Evolutionary conservation across 2,113 vertebrate species (phyloP), one percentile per base, ranked within the genome.

Genomic region (Cercocebus atys): DNA sequence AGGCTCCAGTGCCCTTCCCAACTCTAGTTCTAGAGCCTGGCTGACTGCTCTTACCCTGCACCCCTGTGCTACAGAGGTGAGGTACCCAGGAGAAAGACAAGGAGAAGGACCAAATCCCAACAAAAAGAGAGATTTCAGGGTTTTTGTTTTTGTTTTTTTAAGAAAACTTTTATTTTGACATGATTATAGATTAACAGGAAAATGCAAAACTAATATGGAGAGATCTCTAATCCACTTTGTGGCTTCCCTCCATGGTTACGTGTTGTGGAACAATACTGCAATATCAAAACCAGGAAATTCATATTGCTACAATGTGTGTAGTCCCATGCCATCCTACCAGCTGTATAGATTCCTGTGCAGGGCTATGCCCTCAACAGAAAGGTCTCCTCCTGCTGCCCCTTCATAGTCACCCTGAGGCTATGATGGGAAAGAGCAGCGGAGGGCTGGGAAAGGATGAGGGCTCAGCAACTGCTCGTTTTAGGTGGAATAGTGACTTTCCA

Each of bases 301-400:
- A 1, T 16, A 0, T 2, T 11, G 18, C 50, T 32, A 17, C 9
- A 1, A 3, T 0, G 3, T 11, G 1, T 8, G 4, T 1, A 38
- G 43, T 22, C 52, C 35, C 14, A n/a, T 14, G 6, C 45, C 5
- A 3, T 17, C 1, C 22, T 35, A 3, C 14, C 61, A 10, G 11
- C 17, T 22, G 4, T 4, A 61, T 13, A 20, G n/a, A 0, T 3
- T 13, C 32, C 12, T n/a, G 5, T 10, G 38, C 4, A 11, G 22
- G 12, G 1, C 61, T 10, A 45, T 4, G 55, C 50, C 27, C 3
- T 78, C 61, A 3, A 23, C 17, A 59, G 35, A n/a, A 4, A 38
- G 2, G 9, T 22, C 32, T 22, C 4, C 25, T 57, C 14, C 4
- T 30, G 59, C 59, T 35, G 1, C n/a, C 17, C 12, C n/a, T 17